Evolutionary conservation across 2,888 invertebrate genomes (phyloP), one percentile per base, ranked within the genome.

Genomic region (Drosophila cognata): DNA sequence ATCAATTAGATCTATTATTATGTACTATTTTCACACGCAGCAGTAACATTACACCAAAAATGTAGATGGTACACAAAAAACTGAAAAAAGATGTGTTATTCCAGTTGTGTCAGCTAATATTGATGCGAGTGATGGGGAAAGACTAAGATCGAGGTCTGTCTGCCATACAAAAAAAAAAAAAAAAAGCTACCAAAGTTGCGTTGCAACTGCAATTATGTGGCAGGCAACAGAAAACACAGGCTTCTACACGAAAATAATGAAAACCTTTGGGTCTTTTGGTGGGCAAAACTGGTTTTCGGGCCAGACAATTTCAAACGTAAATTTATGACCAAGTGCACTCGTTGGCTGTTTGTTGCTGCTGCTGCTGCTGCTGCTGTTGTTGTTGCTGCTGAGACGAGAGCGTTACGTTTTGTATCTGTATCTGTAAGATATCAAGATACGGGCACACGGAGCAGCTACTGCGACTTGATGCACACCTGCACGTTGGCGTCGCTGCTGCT

Each of bases 391-490:
- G 66, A 68, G 73, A 61, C 63, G 70, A 74, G 77, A 71, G 74
- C 65, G 81, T 69, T 81, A 59, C 81, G 81, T 81, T 81, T 79
- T 79, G 82, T 85, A 85, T 77, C 83, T 85, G 86, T 83, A 82
- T 78, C 79, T 78, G 77, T 79, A 72, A 83, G 88, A 85, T 88
- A 88, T 85, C 86, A 85, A 88, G 85, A 85, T 85, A 85, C 79
- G 75, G 71, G 71, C 79, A 70, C 46, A 78, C 46, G 51, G 52
- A 67, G 63, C 77, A 58, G 77, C 84, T 85, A 87, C 87, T 88
- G 81, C 82, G 84, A 86, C 89, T 87, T 89, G 87, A 89, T 87
- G 87, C 89, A 87, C 87, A 87, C 87, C 87, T 87, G 87, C 86
- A 87, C 67, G 71, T 78, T 84, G 82, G 81, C 68, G 80, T 77